Base-by-base conservation (phyloP, 2,888 invertebrate species). In the Agrotis exclamationis region DNA sequence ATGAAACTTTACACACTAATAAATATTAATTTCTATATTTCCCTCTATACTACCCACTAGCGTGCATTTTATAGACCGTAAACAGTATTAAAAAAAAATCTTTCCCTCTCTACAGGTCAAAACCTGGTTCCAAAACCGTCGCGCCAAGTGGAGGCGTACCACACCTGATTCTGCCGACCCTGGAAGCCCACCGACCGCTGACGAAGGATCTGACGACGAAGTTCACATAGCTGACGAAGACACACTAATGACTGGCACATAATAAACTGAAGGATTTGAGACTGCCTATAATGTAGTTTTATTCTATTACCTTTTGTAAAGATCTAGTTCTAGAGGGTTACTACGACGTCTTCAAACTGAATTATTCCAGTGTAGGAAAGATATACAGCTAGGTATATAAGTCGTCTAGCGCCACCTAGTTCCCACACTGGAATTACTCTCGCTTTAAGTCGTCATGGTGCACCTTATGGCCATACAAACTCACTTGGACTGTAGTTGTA, bases 41-140 rank as follows among this genome's bases (percentile, higher is more conserved):
- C 24, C 24, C 3, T 28, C 24, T n/a, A n/a, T n/a, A 28, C 24
- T 24, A 22, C 24, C 24, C 1, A 24, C 18, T 28, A 18, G 7
- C n/a, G n/a, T n/a, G n/a, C n/a, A n/a, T n/a, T n/a, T n/a, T n/a
- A n/a, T n/a, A n/a, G n/a, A 28, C 5, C 28, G 9, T 11, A 28
- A 28, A 54, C 18, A 11, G 0, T 0, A 4, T 4, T 56, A 6
- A 5, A 28, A 56, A 28, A n/a, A 28, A n/a, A n/a, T n/a, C 18
- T 2, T 51, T 28, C 44, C 54, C 9, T 33, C 78, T 79, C 54
- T 78, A 45, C 94, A 98, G 97, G 98, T 98, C 14, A 98, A 98
- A 92, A 98, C 98, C 0, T 98, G 98, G 98, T 98, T 98, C 90
- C 98, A 98, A 93, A 98, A 98, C 90, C 96, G 98, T 2, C 96